These are phyloP conservation scores for Phalacrocorax carbo DNA, from an alignment of 2,113 vertebrate genomes.

Conservation along the genomic window DNA sequence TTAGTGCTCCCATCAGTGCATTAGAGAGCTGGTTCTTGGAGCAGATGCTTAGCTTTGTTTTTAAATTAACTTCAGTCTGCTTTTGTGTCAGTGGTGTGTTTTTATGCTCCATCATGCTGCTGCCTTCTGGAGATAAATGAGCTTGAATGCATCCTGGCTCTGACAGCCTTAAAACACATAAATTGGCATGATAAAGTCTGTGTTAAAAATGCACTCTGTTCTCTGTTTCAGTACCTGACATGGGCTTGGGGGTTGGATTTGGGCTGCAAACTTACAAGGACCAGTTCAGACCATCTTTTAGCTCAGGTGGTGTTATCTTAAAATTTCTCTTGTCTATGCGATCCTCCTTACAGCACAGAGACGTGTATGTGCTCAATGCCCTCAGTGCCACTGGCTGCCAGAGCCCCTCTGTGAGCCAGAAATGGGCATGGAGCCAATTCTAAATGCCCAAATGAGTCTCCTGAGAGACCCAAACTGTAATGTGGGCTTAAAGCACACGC, in stretches of 20 bases:
- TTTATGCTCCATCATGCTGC: conserved; percentile 1
- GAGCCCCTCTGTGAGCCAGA: neutral
- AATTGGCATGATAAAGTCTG: neutral
- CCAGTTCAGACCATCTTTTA: neutral
- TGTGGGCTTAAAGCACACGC: neutral
- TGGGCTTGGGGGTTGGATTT: neutral
- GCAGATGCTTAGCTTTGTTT: conserved; percentile 61
- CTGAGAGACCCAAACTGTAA: rapidly evolving
- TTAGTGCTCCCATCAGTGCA: conserved; percentile 8
- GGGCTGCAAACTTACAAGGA: neutral
- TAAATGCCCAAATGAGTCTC: neutral
- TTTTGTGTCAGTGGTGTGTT: conserved; percentile 3
- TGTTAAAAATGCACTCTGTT: neutral
- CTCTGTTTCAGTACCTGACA: neutral
- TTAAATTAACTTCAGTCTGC: conserved; percentile 47
- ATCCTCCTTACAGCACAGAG: neutral
- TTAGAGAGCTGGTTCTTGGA: conserved; percentile 15
- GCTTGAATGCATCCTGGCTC: neutral
- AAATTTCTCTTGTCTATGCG: no score
- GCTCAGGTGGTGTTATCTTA: neutral
- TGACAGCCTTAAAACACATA: neutral
- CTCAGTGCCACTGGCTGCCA: neutral
- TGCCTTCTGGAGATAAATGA: conserved; percentile 1
- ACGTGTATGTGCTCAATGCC: neutral
- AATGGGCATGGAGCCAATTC: neutral